Conservation (phyloP, 2,113 vertebrate species). For the Haplochromis burtoni region DNA sequence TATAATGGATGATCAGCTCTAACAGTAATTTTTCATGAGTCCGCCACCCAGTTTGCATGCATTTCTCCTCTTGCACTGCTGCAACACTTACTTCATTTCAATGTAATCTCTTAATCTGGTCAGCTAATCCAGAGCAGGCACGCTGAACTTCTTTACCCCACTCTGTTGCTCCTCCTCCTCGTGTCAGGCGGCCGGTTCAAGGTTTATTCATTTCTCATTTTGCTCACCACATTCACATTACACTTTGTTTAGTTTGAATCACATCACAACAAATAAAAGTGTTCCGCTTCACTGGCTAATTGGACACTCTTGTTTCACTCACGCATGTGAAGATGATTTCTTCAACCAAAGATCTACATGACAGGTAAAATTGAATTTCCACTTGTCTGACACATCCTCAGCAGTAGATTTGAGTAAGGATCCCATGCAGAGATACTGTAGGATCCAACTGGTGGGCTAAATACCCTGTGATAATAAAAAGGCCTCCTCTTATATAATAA, state of each 20-base stretch:
- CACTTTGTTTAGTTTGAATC: background rate
- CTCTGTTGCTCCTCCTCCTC: constrained; percentile 35
- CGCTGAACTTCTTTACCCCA: constrained; percentile 52
- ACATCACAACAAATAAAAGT: background rate
- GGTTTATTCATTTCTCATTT: background rate
- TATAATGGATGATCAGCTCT: background rate
- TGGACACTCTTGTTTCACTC: background rate
- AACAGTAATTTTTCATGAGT: background rate
- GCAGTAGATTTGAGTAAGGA: background rate
- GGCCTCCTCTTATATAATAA: constrained; percentile 19
- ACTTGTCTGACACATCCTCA: background rate
- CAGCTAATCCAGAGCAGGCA: constrained; percentile 64
- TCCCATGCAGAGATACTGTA: background rate
- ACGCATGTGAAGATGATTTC: constrained; percentile 9
- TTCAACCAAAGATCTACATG: constrained; percentile 58
- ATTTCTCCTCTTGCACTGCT: constrained; percentile 29
- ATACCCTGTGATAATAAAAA: constrained; percentile 4
- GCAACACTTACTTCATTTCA: constrained; percentile 55
- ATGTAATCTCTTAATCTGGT: constrained; percentile 74
- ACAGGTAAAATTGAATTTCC: background rate
- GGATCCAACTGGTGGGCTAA: background rate
- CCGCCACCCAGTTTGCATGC: background rate
- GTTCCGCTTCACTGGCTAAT: background rate
- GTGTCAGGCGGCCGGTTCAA: background rate
- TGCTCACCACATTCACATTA: background rate